A percentile compares a stretch with the other conserved stretches of the same genome.
phyloP scores from a whole-genome alignment of 2,113 vertebrate species.

The Alouatta palliata region DNA sequence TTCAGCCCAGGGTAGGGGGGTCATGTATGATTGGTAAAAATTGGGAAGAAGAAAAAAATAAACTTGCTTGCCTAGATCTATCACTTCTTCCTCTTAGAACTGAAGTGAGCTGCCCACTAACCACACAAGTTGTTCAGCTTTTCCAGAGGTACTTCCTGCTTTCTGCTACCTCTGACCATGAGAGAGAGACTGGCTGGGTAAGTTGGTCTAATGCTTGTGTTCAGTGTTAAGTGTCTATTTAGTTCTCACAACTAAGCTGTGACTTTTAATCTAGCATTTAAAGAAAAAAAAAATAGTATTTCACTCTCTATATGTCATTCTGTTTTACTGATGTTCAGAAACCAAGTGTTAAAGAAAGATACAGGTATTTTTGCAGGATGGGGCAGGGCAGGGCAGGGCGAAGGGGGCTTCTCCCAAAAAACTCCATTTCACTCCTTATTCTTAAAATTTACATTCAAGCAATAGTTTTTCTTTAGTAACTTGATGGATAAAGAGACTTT shows the following conservation, averaged over 20 bases:
- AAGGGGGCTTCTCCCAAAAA: neutral
- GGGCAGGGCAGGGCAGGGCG: fast-evolving
- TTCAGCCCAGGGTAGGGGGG: neutral
- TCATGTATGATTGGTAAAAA: neutral
- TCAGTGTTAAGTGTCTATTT: neutral
- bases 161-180: neutral
- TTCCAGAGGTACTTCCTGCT: neutral
- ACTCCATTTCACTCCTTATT: neutral
- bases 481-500: neutral
- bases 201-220: neutral
- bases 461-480: neutral
- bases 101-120: neutral
- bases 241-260: neutral
- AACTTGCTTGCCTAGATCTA: neutral
- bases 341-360: neutral
- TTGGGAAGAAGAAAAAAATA: neutral
- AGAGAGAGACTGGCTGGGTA: neutral
- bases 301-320: neutral
- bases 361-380: neutral
- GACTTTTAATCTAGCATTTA: neutral
- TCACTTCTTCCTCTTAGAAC: neutral
- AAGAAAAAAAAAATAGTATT: neutral
- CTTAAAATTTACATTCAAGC: neutral
- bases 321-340: conserved; percentile 7
- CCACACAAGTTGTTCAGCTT: neutral